Base-by-base conservation (phyloP, 1,140 invertebrate species). In the Drosophila teissieri region DNA sequence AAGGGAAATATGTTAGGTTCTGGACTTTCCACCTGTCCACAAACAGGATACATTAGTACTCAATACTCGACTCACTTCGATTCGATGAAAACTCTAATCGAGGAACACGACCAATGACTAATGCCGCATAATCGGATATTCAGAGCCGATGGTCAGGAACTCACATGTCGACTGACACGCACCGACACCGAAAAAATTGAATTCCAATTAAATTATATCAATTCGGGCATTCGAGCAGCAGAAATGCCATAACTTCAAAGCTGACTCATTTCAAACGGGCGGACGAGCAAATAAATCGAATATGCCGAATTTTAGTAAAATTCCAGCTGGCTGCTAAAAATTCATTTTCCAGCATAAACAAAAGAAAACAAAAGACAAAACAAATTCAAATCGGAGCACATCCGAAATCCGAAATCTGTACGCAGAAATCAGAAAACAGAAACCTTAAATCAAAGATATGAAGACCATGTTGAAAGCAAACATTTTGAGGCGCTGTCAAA, bases 181-280 rank as follows among this genome's bases (percentile, higher is more conserved):
- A 57, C 14, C 11, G 53, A 34, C 72, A 75, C 60, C 19, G 4
- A 58, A 37, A 27, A 10, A 51, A 65, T 49, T 19, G 5, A 36
- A 70, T 70, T 56, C 68, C 68, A 70, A 72, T 72, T 57, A 70
- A 72, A 70, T 72, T 40, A 69, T 57, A 37, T 19, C 46, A 75
- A 53, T 64, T 51, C n/a, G 24, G 4, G 4, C 56, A 17, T 36
- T 55, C n/a, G 44, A 52, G 24, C 56, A 17, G 36, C 14, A 14
- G 5, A 65, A 75, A 48, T 49, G 37, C 40, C 40, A 57, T 44
- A 52, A 42, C 53, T 58, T 58, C 40, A 52, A 44, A 53, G 52
- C 53, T 65, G 72, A 75, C 60, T 74, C 60, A 75, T 65, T 51
- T 24, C 46, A 64, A 57, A 45, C 37, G 34, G 31, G 11, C 4